Conservation (phyloP, 2,888 invertebrate genomes). For the Terebella lapidaria region DNA sequence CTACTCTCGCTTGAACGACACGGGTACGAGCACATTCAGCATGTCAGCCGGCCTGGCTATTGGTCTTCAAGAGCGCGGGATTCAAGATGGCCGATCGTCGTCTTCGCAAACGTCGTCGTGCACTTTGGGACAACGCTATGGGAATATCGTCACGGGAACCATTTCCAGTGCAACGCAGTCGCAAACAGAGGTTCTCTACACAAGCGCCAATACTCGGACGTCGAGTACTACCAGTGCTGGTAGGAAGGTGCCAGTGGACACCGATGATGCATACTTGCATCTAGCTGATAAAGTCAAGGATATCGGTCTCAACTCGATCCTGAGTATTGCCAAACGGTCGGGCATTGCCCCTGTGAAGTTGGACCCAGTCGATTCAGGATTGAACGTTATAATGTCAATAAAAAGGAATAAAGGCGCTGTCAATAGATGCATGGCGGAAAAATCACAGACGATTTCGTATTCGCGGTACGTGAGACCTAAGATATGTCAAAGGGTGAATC, state of each 20-base stretch:
- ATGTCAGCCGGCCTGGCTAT: neutral
- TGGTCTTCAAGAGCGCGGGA: neutral
- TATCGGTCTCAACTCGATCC: slow-evolving; percentile 1
- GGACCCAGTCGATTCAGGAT: neutral
- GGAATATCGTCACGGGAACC: neutral
- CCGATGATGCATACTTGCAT: neutral
- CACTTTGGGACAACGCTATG: neutral
- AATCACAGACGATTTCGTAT: neutral
- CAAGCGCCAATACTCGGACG: neutral
- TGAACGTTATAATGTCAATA: neutral
- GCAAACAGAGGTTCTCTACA: neutral
- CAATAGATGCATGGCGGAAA: neutral
- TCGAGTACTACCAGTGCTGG: neutral
- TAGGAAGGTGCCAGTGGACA: neutral
- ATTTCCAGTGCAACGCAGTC: neutral
- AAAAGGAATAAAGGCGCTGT: neutral
- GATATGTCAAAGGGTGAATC: neutral
- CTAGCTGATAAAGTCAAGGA: neutral
- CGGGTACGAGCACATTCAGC: slow-evolving; percentile 1
- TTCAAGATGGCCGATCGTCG: no score
- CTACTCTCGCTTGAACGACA: neutral
- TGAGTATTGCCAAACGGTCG: neutral
- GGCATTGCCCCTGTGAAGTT: neutral
- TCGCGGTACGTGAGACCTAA: neutral
- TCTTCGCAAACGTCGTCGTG: neutral